These are phyloP conservation scores for Hylia prasina DNA, from an alignment of 2,113 vertebrate genomes.

Conservation along the genomic window DNA sequence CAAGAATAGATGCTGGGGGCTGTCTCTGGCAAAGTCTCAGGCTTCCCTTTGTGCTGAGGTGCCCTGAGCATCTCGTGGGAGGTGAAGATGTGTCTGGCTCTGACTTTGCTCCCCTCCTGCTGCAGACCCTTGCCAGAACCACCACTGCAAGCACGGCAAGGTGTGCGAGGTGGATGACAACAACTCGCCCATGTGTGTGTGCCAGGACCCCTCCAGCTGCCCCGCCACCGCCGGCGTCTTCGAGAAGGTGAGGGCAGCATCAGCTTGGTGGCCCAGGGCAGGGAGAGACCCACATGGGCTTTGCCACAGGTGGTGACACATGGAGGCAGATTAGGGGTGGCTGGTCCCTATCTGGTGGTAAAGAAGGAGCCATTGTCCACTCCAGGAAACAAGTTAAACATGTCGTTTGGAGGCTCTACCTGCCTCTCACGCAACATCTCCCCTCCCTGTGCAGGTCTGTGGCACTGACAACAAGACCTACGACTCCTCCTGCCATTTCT, in stretches of 20 bases:
- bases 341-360: neutral
- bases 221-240: conserved; percentile 80
- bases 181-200: conserved; percentile 95
- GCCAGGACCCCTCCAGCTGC: conserved; percentile 94
- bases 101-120: neutral
- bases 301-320: neutral
- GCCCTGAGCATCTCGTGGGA: rapidly evolving
- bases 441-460: conserved; percentile 78
- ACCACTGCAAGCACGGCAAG: conserved; percentile 98
- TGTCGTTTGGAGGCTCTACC: neutral
- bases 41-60: neutral
- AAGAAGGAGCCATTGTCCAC: neutral
- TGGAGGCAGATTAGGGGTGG: neutral
- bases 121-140: conserved; percentile 90
- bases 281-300: neutral
- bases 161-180: conserved; percentile 93
- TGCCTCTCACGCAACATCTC: neutral
- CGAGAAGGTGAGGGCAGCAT: conserved; percentile 83
- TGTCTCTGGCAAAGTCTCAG: neutral
- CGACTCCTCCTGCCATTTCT: conserved; percentile 96
- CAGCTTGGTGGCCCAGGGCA: neutral
- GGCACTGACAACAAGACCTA: conserved; percentile 98
- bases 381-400: neutral
- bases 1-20: neutral
- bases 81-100: neutral